Conservation (phyloP, 1,140 invertebrate species). For the Drosophila bifasciata region DNA sequence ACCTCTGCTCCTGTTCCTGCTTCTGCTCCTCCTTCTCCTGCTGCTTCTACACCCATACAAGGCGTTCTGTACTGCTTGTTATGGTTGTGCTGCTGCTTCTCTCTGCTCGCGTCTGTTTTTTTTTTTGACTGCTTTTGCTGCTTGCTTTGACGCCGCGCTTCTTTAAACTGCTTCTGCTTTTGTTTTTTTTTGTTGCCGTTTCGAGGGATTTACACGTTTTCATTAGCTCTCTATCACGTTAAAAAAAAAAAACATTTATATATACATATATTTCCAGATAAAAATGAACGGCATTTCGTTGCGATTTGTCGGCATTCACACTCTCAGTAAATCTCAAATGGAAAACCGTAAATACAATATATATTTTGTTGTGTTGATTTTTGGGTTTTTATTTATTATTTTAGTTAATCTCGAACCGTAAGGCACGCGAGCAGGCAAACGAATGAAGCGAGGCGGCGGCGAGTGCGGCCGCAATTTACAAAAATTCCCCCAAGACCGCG, state of each 20-base stretch:
- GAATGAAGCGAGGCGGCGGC: conserved; percentile 78
- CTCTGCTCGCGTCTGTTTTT: background rate
- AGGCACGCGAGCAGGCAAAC: conserved; percentile 76
- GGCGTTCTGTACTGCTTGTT: conserved; percentile 28
- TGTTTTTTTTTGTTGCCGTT: background rate
- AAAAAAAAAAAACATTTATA: too few relatives aligned
- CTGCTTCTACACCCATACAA: conserved; percentile 40
- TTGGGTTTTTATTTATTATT: conserved; percentile 35
- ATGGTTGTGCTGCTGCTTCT: too few relatives aligned
- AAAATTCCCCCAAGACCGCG: conserved; percentile 12
- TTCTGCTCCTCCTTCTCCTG: too few relatives aligned
- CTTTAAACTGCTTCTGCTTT: background rate
- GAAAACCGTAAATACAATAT: conserved; percentile 15
- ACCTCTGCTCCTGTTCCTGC: too few relatives aligned
- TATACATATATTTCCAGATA: background rate
- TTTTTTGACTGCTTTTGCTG: conserved; percentile 4
- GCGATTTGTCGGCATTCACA: too few relatives aligned
- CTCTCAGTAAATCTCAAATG: conserved; percentile 4
- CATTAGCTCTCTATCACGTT: too few relatives aligned
- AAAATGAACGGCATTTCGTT: too few relatives aligned
- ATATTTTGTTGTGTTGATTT: conserved; percentile 16
- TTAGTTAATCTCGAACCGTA: conserved; percentile 67
- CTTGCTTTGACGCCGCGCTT: too few relatives aligned
- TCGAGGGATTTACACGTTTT: background rate
- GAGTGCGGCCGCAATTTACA: conserved; percentile 60